phyloP scores from a whole-genome alignment of 2,888 invertebrate genomes.

The Dolomedes plantarius region DNA sequence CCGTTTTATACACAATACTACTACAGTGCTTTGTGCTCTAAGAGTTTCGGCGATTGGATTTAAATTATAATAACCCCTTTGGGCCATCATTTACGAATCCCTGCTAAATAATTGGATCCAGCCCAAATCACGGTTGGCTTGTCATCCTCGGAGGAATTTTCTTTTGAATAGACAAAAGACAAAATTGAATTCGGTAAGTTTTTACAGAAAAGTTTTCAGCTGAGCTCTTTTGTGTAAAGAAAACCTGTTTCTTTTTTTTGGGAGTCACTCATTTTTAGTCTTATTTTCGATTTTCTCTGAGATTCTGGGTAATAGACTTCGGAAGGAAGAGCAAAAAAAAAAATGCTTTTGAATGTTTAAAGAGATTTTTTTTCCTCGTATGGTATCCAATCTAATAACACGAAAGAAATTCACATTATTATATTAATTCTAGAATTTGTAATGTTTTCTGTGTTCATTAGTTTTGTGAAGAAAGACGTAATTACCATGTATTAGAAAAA shows the following conservation, averaged over 20 bases:
- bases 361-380: not conserved
- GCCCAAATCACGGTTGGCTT: not conserved
- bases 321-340: no score
- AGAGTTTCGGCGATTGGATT: not conserved
- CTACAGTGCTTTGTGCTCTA: not conserved
- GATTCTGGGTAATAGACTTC: no score
- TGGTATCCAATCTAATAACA: no score
- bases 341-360: not conserved
- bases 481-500: no score
- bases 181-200: not conserved
- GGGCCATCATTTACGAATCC: not conserved
- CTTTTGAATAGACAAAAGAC: not conserved
- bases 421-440: no score
- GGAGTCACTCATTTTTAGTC: not conserved
- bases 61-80: not conserved
- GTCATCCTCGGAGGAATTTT: not conserved
- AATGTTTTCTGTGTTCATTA: no score
- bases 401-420: no score
- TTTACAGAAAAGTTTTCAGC: not conserved
- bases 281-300: no score
- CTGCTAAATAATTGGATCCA: not conserved
- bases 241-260: not conserved
- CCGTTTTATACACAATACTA: not conserved
- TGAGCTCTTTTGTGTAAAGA: conserved; percentile 1
- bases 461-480: no score